A percentile compares a stretch with the other conserved stretches of the same genome.
Evolutionary conservation across 2,113 vertebrate species (phyloP).

Genomic region (Vidua macroura): DNA sequence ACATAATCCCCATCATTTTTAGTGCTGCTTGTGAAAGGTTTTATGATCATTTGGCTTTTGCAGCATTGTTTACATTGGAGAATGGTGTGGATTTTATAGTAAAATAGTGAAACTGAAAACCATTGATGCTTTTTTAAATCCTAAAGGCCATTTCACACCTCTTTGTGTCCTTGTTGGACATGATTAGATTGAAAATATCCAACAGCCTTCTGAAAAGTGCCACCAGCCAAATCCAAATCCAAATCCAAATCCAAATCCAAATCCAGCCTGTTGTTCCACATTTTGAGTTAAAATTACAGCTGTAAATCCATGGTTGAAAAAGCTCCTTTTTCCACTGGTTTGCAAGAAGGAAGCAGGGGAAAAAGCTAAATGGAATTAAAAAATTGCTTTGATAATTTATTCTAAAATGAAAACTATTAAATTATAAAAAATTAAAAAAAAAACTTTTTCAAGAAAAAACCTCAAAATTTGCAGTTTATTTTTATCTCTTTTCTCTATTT

Average conservation of each 20-base stretch:
- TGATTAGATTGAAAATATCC: neutral
- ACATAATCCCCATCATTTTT: neutral
- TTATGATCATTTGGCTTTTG: neutral
- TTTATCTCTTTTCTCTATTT: neutral
- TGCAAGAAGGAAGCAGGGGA: fast-evolving
- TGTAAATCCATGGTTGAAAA: neutral
- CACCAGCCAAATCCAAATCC: neutral
- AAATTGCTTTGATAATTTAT: fast-evolving
- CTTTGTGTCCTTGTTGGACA: neutral
- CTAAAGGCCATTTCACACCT: neutral
- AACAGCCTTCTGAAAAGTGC: fast-evolving
- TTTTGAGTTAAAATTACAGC: neutral
- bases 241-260: neutral
- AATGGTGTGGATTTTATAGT: neutral
- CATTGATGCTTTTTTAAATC: neutral
- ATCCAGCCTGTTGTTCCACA: neutral
- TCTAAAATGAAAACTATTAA: neutral
- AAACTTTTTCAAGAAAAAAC: too few species aligned
- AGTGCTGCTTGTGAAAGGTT: neutral
- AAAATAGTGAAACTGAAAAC: neutral
- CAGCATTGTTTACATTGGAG: neutral
- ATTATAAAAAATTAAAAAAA: neutral
- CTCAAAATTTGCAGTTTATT: fast-evolving
- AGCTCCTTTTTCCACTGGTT: neutral
- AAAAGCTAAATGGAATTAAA: neutral